These are phyloP conservation scores for Polyodon spathula DNA, from an alignment of 2,113 vertebrate species.

Conservation along the genomic window DNA sequence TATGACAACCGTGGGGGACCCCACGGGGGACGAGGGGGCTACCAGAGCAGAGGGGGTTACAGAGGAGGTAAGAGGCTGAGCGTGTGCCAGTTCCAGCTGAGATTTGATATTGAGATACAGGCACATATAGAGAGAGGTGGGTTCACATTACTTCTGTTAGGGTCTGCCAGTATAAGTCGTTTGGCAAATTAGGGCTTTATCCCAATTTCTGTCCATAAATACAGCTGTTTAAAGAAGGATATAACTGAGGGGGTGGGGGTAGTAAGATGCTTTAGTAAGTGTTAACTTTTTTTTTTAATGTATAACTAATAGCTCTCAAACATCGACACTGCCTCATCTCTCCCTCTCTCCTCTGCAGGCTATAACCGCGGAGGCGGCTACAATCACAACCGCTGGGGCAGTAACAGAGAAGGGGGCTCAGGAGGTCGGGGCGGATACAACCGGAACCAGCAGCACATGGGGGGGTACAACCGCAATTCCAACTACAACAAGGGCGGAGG, in stretches of 20 bases:
- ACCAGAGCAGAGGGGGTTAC: slow-evolving; percentile 52
- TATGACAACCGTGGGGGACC: slow-evolving; percentile 68
- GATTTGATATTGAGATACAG: neutral
- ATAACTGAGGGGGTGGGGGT: no score
- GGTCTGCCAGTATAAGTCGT: no score
- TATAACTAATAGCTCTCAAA: no score
- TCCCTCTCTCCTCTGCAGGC: slow-evolving; percentile 38
- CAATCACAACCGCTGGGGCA: slow-evolving; percentile 73
- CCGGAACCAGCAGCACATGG: slow-evolving; percentile 55
- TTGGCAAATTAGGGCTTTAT: no score
- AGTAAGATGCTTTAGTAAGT: no score
- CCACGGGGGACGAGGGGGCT: slow-evolving; percentile 52
- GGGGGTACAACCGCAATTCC: slow-evolving; percentile 49
- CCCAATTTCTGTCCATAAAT: no score
- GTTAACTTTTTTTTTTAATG: no score
- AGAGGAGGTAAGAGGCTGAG: slow-evolving; percentile 22
- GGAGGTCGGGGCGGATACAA: slow-evolving; percentile 61
- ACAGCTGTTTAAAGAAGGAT: no score
- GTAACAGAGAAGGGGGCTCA: slow-evolving; percentile 61
- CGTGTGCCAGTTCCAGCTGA: neutral
- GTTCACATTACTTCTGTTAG: no score
- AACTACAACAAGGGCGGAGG: slow-evolving; percentile 48
- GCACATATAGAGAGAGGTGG: no score
- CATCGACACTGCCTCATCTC: no score
- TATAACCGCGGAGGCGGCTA: slow-evolving; percentile 67